A percentile compares a stretch with the other conserved stretches of the same genome.
Evolutionary conservation across 1,140 invertebrate species (phyloP).

Genomic region (Diploscapter pachys): DNA sequence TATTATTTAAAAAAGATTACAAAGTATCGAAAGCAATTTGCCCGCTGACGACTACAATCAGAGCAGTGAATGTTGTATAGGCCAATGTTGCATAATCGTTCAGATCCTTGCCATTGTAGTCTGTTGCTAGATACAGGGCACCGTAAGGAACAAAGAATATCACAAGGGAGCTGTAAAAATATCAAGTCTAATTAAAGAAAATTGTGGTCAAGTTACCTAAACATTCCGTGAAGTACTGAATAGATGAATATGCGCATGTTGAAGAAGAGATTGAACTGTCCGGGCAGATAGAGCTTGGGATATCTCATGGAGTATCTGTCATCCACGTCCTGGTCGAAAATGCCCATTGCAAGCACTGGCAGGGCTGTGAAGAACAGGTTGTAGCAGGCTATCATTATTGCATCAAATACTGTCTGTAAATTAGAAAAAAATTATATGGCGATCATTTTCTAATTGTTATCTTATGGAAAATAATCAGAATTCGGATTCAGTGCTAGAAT

Average conservation of each 20-base stretch:
- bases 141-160: constrained; percentile 95
- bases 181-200: background rate
- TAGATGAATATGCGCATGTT: constrained; percentile 74
- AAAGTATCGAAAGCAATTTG: constrained; percentile 56
- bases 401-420: constrained; percentile 90
- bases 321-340: constrained; percentile 79
- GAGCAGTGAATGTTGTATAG: constrained; percentile 53
- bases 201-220: constrained; percentile 35
- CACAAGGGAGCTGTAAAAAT: constrained; percentile 79
- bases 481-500: background rate
- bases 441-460: background rate
- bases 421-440: background rate
- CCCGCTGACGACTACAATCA: constrained; percentile 49
- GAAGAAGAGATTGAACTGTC: constrained; percentile 85
- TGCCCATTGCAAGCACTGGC: constrained; percentile 85
- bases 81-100: constrained; percentile 52
- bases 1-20: too few species aligned
- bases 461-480: background rate
- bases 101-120: constrained; percentile 46
- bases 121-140: constrained; percentile 58
- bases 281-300: constrained; percentile 91
- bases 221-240: constrained; percentile 57
- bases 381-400: constrained; percentile 95
- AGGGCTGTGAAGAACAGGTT: constrained; percentile 96
- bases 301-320: constrained; percentile 66